Evolutionary conservation across 1,140 invertebrate species (phyloP), one percentile per base, ranked within the genome.

Genomic region (Pristionchus pacificus): DNA sequence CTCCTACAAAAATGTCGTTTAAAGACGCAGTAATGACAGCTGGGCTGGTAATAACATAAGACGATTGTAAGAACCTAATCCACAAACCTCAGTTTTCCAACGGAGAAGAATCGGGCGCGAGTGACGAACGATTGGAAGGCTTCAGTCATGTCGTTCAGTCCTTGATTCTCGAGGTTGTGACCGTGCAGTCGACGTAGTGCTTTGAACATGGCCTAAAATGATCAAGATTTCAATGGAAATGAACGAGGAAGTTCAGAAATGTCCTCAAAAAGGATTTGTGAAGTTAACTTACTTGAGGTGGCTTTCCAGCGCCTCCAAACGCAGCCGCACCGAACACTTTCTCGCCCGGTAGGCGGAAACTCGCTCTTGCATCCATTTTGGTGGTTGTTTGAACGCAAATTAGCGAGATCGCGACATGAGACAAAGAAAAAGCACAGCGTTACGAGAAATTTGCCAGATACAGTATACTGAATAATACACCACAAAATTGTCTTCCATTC

Each of bases 71-170:
- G 15, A 32, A 24, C 30, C 29, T 10, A 33, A 71, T 15, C 24
- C 6, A 38, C n/a, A 59, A 55, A 79, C 80, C 80, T 67, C 29
- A 83, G 63, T 30, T 77, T 61, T 29, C 81, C 81, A 57, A 83
- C 70, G 28, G 73, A 78, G 55, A 83, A 83, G 64, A 83, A 83
- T 61, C 76, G 71, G 19, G 81, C 82, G n/a, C 81, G 68, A 2
- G 81, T 83, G 6, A 83, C 73, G 67, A 83, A 83, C 1, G 59
- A 76, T 65, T 84, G 80, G 58, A 83, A 83, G 1, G 81, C 81
- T 64, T 83, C 81, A n/a, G 77, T 79, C n/a, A 83, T 70, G 68
- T 83, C 80, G 66, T 83, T 84, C 31, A 83, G 64, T 29, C 81
- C 81, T 61, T 78, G 75, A 62, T 72, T 79, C 61, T 83, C 81